Evolutionary conservation across 2,888 invertebrate genomes (phyloP).

Genomic region (Oscheius myriophilus): DNA sequence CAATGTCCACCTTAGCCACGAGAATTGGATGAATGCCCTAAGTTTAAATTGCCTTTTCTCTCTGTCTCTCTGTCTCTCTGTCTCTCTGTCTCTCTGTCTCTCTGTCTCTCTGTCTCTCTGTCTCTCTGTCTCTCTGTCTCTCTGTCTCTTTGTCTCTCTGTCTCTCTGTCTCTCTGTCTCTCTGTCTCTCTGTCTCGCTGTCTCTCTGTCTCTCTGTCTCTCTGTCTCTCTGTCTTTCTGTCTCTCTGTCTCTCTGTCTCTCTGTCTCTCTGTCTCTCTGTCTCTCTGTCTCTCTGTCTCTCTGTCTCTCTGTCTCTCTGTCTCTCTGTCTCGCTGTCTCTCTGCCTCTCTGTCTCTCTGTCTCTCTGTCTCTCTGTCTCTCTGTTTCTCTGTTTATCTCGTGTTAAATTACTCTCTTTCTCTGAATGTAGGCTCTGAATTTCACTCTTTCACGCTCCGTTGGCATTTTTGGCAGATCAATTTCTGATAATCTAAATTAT

Average conservation of each 20-base stretch:
- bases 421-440: no score
- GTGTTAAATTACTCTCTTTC: no score
- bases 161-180: background rate
- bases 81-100: conserved; percentile 9
- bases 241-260: no score
- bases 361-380: no score
- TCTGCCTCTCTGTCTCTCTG: no score
- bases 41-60: background rate
- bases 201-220: background rate
- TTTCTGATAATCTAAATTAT: conserved; percentile 2
- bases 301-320: no score
- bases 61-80: conserved; percentile 8
- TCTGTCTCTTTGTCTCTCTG: background rate
- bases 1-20: no score
- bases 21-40: background rate
- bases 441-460: conserved; percentile 12
- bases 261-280: no score
- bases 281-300: no score
- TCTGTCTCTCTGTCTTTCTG: conserved; percentile 18
- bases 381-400: no score
- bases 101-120: conserved; percentile 8
- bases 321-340: no score
- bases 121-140: conserved; percentile 7
- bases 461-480: conserved; percentile 18
- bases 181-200: no score